Evolutionary conservation across 2,797 vertebrate genomes (phyloP).

Genomic region (Sebastes vulpes): DNA sequence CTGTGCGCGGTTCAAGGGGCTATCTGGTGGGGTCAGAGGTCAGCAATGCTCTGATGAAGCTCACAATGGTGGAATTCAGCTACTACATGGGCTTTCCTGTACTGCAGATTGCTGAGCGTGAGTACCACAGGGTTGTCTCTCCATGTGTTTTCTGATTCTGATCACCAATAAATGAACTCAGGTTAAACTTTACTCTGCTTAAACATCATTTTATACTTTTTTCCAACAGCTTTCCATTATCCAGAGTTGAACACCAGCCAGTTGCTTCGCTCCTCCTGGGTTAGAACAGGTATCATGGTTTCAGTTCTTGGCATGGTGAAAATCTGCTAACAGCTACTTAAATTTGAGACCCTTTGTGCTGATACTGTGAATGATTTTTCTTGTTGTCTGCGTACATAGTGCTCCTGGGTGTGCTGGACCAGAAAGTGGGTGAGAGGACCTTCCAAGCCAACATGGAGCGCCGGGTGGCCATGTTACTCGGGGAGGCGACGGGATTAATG

Average conservation of each 20-base stretch:
- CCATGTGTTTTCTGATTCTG: not conserved
- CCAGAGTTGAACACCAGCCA: conserved; percentile 94
- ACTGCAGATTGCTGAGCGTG: conserved; percentile 96
- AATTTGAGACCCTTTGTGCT: not conserved
- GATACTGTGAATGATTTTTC: not conserved
- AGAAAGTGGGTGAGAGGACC: conserved; percentile 88
- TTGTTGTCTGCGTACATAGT: conserved; percentile 80
- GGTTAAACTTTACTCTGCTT: not conserved
- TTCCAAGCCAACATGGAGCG: conserved; percentile 96
- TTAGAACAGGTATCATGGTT: conserved; percentile 91
- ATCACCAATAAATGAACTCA: not conserved
- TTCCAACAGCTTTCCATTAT: conserved; percentile 90
- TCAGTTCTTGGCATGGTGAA: not conserved
- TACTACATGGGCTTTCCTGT: conserved; percentile 97
- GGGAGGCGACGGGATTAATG: conserved; percentile 86
- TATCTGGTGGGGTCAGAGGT: conserved; percentile 92
- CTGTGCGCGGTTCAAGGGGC: conserved; percentile 81
- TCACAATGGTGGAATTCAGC: conserved; percentile 96
- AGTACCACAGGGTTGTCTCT: conserved; percentile 74
- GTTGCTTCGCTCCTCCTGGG: conserved; percentile 95
- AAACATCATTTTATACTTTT: not conserved
- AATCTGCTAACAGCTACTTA: not conserved
- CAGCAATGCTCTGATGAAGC: conserved; percentile 90
- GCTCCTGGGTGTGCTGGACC: conserved; percentile 92
- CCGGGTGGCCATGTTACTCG: conserved; percentile 91